A percentile compares a stretch with the other conserved stretches of the same genome.
Evolutionary conservation across 2,888 invertebrate genomes (phyloP).

Genomic region (Chloroclysta siterata): DNA sequence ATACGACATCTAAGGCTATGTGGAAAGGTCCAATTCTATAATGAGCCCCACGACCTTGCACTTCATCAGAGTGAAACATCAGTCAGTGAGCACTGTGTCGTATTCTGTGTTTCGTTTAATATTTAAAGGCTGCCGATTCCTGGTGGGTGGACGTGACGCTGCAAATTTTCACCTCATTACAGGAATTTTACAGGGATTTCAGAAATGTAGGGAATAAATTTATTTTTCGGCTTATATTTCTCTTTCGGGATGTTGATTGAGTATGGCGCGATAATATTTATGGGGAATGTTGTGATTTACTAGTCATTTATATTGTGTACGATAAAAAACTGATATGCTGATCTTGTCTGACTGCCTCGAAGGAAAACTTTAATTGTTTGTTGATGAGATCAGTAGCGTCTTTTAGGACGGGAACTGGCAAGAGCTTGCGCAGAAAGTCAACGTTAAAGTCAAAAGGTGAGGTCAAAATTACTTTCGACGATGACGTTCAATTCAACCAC

Average conservation of each 20-base stretch:
- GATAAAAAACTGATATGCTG: background rate
- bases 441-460: too few relatives aligned
- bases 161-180: conserved; percentile 38
- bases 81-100: background rate
- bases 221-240: conserved; percentile 20
- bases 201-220: conserved; percentile 31
- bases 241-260: conserved; percentile 17
- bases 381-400: too few relatives aligned
- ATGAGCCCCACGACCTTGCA: background rate
- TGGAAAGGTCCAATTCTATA: too few relatives aligned
- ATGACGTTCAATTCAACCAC: too few relatives aligned
- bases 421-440: too few relatives aligned
- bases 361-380: too few relatives aligned
- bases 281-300: background rate
- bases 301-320: background rate
- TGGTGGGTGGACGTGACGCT: conserved; percentile 35
- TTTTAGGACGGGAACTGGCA: too few relatives aligned
- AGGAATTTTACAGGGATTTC: conserved; percentile 22
- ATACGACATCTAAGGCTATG: too few relatives aligned
- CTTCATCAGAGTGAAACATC: background rate
- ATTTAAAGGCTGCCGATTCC: conserved; percentile 35
- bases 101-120: conserved; percentile 29
- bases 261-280: background rate
- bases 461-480: too few relatives aligned
- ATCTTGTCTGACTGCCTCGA: background rate